Conservation (phyloP, 2,113 vertebrate species). For the Theristicus caerulescens region DNA sequence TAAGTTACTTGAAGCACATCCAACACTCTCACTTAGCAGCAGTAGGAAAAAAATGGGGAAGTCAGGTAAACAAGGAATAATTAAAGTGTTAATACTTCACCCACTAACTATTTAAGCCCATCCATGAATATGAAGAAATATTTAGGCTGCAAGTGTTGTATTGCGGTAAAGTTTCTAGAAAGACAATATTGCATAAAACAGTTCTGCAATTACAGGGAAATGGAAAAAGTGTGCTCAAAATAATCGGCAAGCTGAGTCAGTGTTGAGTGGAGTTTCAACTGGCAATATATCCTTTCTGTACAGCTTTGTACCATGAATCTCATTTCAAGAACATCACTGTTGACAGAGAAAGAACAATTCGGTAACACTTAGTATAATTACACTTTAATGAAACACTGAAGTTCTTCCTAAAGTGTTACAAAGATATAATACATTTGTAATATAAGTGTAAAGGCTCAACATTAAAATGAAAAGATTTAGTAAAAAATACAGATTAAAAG, state of each 20-base stretch:
- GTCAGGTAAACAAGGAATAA: background rate
- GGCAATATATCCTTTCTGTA: background rate
- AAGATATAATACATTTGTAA: background rate
- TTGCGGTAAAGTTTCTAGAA: background rate
- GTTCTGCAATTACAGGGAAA: background rate
- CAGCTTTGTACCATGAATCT: background rate
- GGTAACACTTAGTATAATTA: background rate
- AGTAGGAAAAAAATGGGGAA: background rate
- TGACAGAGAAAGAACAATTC: background rate
- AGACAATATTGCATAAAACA: background rate
- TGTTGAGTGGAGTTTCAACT: background rate
- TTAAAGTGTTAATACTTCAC: background rate
- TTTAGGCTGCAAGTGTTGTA: background rate
- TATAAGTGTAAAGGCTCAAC: background rate
- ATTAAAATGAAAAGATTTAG: background rate
- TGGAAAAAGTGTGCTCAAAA: background rate
- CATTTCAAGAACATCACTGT: background rate
- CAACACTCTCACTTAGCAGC: background rate
- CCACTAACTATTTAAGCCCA: background rate
- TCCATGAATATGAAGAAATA: background rate
- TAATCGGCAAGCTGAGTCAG: background rate
- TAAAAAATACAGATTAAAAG: constrained; percentile 24
- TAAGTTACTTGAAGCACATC: background rate
- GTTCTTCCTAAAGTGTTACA: constrained; percentile 9
- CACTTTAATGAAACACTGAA: constrained; percentile 38